phyloP scores from a whole-genome alignment of 2,113 vertebrate species.

The Thryonomys swinderianus region DNA sequence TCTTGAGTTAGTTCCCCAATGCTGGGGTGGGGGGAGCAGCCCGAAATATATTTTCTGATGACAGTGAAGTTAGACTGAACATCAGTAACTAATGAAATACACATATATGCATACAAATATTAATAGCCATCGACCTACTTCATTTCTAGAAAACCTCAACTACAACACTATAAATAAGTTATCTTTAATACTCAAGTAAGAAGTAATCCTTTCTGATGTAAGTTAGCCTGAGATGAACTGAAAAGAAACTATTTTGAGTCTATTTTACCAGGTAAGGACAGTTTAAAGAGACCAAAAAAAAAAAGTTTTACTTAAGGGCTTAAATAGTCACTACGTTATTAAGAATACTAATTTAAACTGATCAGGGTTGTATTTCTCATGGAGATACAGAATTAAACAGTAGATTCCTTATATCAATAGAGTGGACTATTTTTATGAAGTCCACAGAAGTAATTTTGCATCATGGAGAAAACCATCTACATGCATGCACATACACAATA shows the following conservation, averaged over 20 bases:
- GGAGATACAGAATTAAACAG: background rate
- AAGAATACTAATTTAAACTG: background rate
- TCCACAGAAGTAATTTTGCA: background rate
- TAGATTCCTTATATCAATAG: background rate
- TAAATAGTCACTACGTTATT: background rate
- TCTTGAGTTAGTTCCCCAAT: background rate
- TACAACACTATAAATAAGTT: background rate
- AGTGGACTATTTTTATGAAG: background rate
- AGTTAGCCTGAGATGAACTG: background rate
- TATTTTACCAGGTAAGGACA: background rate
- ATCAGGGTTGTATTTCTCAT: background rate
- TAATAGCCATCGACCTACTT: background rate
- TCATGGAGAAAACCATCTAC: background rate
- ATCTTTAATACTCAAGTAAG: background rate
- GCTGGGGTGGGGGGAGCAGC: too few relatives aligned
- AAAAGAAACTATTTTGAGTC: background rate
- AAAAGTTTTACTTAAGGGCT: background rate
- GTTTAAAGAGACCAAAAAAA: background rate
- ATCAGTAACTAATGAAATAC: background rate
- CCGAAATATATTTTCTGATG: background rate
- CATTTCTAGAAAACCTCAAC: background rate
- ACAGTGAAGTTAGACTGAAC: background rate
- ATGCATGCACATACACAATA: background rate
- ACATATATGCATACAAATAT: background rate
- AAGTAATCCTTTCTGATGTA: background rate